phyloP scores from a whole-genome alignment of 2,797 vertebrate species.

The Naso thynnoides region DNA sequence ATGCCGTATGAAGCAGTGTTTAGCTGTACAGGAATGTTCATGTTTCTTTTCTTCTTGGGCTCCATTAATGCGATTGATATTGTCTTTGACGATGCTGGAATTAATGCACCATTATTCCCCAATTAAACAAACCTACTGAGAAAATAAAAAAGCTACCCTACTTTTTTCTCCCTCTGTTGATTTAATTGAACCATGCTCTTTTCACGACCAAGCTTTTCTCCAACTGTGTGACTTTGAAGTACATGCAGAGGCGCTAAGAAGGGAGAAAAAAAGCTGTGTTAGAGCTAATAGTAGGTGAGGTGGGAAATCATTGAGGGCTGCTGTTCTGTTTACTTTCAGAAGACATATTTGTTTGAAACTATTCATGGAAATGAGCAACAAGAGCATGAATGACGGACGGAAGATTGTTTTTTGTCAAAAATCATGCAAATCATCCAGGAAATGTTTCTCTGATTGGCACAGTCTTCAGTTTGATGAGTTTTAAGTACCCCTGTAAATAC shows the following conservation, averaged over 20 bases:
- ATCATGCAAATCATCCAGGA: no score
- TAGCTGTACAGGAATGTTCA: not conserved
- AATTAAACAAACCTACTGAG: no score
- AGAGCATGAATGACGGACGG: no score
- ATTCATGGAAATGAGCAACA: not conserved
- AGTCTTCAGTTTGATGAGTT: no score
- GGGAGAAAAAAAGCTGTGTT: not conserved
- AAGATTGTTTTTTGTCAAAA: no score
- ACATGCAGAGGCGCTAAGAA: not conserved
- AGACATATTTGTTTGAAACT: slow-evolving; percentile 7
- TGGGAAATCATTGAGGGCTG: not conserved
- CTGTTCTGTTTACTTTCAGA: slow-evolving; percentile 4
- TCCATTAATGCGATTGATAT: not conserved
- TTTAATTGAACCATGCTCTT: not conserved
- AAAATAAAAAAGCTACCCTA: no score
- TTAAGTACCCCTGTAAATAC: no score
- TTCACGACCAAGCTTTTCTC: not conserved
- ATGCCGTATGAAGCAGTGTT: not conserved
- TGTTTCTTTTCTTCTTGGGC: not conserved
- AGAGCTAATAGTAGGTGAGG: not conserved
- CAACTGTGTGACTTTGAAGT: slow-evolving; percentile 1
- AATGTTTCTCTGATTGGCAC: no score
- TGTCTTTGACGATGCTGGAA: not conserved
- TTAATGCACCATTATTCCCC: not conserved
- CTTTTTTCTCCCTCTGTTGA: no score